Conservation (phyloP, 2,113 vertebrate species). For the Meleagris gallopavo region DNA sequence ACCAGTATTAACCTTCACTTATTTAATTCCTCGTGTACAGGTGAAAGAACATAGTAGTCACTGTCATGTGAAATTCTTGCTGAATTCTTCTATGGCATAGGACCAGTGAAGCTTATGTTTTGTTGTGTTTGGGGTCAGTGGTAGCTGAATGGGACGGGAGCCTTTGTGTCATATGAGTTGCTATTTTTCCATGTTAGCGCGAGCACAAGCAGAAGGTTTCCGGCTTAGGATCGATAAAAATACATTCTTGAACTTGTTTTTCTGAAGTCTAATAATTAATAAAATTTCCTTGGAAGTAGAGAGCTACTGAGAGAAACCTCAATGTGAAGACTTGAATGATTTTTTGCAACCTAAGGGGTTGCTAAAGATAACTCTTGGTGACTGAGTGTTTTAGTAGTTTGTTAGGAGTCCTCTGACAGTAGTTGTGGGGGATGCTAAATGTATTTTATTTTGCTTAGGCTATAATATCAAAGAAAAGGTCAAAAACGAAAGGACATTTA, state of each 20-base stretch:
- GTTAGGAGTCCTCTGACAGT: not conserved
- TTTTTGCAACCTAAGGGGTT: accelerated
- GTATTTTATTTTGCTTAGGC: not conserved
- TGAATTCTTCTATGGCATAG: not conserved
- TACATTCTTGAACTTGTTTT: not conserved
- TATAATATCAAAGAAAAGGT: conserved; percentile 33
- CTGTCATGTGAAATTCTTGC: not conserved
- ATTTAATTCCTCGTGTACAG: not conserved
- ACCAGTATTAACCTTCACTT: not conserved
- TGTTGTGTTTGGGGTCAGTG: not conserved
- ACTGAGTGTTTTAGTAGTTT: not conserved
- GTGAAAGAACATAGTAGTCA: not conserved
- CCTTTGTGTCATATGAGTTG: not conserved
- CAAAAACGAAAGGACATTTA: conserved; percentile 29
- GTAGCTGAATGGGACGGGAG: not conserved
- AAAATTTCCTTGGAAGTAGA: not conserved
- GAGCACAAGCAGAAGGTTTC: not conserved
- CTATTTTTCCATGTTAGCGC: not conserved
- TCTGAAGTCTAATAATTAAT: not conserved
- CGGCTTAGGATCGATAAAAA: not conserved
- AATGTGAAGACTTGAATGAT: not conserved
- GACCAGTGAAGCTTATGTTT: not conserved
- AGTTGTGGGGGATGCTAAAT: not conserved
- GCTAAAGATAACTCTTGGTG: not conserved
- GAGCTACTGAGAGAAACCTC: not conserved